phyloP scores from a whole-genome alignment of 92 coral and sea anemone species.

The Paragorgia papillata region DNA sequence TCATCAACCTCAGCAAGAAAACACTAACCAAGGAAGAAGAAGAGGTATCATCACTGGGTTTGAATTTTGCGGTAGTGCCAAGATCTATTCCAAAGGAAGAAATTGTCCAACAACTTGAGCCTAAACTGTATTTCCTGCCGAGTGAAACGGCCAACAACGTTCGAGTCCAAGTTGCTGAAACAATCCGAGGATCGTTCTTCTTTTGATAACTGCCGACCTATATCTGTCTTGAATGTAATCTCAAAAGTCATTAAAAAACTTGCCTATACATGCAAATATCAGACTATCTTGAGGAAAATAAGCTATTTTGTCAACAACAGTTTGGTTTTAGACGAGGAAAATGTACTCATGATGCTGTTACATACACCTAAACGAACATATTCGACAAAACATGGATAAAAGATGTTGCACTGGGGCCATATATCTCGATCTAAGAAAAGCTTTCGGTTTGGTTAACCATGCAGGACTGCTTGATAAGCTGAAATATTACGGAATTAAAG shows the following conservation, averaged over 20 bases:
- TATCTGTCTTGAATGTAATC: neutral
- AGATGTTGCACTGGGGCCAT: neutral
- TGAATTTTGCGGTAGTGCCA: too few species aligned
- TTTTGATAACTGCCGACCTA: neutral
- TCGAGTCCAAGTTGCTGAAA: too few species aligned
- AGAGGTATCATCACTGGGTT: too few species aligned
- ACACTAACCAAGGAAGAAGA: too few species aligned
- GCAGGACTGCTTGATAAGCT: neutral
- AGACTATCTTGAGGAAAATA: neutral
- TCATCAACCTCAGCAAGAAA: too few species aligned
- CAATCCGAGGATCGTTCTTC: too few species aligned
- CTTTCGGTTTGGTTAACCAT: neutral
- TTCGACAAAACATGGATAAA: slow-evolving; percentile 8
- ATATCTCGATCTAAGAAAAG: neutral
- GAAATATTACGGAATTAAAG: neutral
- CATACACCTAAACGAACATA: neutral
- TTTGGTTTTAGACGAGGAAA: neutral
- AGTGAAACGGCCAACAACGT: too few species aligned
- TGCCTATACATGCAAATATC: neutral
- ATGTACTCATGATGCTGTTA: neutral
- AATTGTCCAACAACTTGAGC: too few species aligned
- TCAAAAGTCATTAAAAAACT: neutral
- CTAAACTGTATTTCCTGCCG: too few species aligned
- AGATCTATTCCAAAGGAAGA: too few species aligned
- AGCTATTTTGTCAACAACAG: neutral